Conservation (phyloP, 2,888 invertebrate species). For the Parnassius apollo region DNA sequence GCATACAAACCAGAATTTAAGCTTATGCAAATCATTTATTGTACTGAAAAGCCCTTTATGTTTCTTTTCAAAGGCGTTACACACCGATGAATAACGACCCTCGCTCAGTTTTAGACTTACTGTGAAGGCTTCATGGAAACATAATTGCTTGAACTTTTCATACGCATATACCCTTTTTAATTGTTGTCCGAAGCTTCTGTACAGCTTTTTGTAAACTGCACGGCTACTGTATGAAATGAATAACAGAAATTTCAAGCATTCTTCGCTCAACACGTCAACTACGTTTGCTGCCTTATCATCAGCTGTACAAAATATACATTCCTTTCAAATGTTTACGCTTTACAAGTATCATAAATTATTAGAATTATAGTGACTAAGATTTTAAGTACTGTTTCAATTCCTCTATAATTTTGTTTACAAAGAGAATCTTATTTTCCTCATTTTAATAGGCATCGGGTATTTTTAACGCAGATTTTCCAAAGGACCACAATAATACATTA, state of each 20-base stretch:
- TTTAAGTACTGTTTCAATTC: too few species aligned
- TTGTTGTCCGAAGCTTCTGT: neutral
- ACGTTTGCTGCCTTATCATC: constrained; percentile 8
- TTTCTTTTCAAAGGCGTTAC: constrained; percentile 22
- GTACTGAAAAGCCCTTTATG: constrained; percentile 30
- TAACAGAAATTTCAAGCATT: constrained; percentile 18
- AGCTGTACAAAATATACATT: constrained; percentile 15
- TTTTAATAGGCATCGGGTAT: too few species aligned
- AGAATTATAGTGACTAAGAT: too few species aligned
- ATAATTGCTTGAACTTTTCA: constrained; percentile 4
- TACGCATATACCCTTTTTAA: neutral
- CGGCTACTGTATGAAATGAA: constrained; percentile 25
- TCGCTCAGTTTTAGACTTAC: constrained; percentile 9
- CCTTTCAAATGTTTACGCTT: constrained; percentile 7
- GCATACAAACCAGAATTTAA: neutral
- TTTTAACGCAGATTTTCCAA: too few species aligned
- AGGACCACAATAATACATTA: too few species aligned
- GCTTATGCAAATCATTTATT: constrained; percentile 32
- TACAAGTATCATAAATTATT: neutral
- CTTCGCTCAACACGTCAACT: constrained; percentile 15
- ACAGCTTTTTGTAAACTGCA: constrained; percentile 23
- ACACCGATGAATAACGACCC: constrained; percentile 14
- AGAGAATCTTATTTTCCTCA: too few species aligned
- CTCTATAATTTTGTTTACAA: too few species aligned
- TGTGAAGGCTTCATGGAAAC: neutral